A percentile compares a stretch with the other conserved stretches of the same genome.
phyloP scores from a whole-genome alignment of 2,888 invertebrate species.

The Carpatolechia fugitivella region DNA sequence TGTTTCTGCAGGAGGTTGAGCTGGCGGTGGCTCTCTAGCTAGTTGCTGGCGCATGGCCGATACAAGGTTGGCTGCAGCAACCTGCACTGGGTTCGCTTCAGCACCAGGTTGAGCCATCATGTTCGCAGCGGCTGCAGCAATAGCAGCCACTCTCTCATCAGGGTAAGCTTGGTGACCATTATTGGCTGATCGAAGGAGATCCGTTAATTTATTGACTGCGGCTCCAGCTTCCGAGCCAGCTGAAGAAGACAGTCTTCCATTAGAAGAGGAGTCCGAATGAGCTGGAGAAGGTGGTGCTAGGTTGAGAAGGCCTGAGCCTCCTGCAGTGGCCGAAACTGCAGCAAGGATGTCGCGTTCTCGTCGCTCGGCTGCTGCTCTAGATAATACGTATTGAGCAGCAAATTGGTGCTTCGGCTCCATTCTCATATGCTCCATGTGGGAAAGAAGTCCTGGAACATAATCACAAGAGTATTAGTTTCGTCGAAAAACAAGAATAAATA shows the following conservation, averaged over 20 bases:
- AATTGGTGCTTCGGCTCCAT: constrained; percentile 98
- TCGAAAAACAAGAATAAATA: constrained; percentile 1
- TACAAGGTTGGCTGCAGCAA: constrained; percentile 86
- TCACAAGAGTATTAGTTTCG: constrained; percentile 8
- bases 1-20: constrained; percentile 87
- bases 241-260: constrained; percentile 88
- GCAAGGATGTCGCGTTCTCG: constrained; percentile 90
- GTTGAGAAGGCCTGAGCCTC: constrained; percentile 81
- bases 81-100: constrained; percentile 83
- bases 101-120: constrained; percentile 81
- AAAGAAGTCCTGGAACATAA: constrained; percentile 86
- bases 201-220: constrained; percentile 79
- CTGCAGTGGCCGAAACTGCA: constrained; percentile 82
- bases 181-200: constrained; percentile 82
- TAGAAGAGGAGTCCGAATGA: constrained; percentile 92
- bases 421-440: constrained; percentile 97
- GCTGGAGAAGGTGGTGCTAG: constrained; percentile 92
- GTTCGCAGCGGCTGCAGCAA: constrained; percentile 82
- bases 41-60: constrained; percentile 85
- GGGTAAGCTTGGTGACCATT: constrained; percentile 83
- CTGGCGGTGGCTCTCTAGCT: constrained; percentile 70
- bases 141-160: constrained; percentile 84
- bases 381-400: constrained; percentile 95
- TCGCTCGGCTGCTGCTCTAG: constrained; percentile 93
- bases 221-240: constrained; percentile 86